Percentiles rank a stretch among this genome's conserved stretches.
Evolutionary conservation across 2,888 invertebrate genomes (phyloP).

Genomic region (Eucera pruinosa): DNA sequence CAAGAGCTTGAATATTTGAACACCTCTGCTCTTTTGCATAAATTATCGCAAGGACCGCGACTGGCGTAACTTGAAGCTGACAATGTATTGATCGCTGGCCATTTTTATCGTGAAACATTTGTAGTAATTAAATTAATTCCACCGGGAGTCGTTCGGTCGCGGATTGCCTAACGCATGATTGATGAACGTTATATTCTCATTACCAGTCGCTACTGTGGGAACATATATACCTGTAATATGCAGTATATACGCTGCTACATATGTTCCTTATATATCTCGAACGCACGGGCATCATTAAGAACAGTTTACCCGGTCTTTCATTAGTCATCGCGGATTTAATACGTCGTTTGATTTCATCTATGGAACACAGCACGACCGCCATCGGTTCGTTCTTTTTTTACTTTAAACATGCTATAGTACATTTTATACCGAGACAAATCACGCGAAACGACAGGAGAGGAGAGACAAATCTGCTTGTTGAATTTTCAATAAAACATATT

Average conservation of each 20-base stretch:
- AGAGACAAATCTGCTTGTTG: not conserved
- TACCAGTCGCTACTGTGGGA: conserved; percentile 72
- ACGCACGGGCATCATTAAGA: conserved; percentile 69
- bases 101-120: conserved; percentile 64
- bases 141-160: conserved; percentile 53
- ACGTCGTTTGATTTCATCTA: conserved; percentile 65
- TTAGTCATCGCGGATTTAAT: conserved; percentile 72
- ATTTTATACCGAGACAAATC: conserved; percentile 36
- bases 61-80: conserved; percentile 14
- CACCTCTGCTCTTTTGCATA: conserved; percentile 24
- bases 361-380: conserved; percentile 28
- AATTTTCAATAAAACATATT: conserved; percentile 46
- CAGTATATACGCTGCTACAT: conserved; percentile 33
- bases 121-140: conserved; percentile 74
- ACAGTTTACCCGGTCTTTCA: conserved; percentile 72
- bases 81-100: conserved; percentile 45
- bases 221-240: conserved; percentile 57
- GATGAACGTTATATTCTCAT: conserved; percentile 73
- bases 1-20: not conserved
- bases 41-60: conserved; percentile 17
- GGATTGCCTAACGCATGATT: conserved; percentile 73
- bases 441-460: conserved; percentile 1
- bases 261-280: conserved; percentile 36
- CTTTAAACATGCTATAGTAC: conserved; percentile 2
- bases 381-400: conserved; percentile 35